Evolutionary conservation across 1,140 invertebrate genomes (phyloP).

Genomic region (Melipona quadrifasciata): DNA sequence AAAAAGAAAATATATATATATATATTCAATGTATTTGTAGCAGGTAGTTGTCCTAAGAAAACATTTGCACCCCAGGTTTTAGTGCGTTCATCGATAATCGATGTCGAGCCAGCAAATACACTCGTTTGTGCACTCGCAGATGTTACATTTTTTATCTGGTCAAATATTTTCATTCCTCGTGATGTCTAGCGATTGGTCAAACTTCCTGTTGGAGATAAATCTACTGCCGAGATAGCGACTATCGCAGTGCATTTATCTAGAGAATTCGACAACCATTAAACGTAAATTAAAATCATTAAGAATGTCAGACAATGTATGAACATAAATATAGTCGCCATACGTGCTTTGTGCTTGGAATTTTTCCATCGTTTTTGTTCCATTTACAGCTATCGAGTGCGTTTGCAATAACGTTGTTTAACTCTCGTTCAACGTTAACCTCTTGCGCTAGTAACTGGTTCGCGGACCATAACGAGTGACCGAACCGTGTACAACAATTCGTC

Average conservation of each 20-base stretch:
- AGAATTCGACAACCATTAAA: not conserved
- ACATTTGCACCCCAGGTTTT: not conserved
- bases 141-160: constrained; percentile 9
- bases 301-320: not conserved
- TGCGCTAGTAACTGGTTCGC: no score
- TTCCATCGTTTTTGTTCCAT: not conserved
- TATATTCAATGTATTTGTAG: not conserved
- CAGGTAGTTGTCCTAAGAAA: constrained; percentile 47
- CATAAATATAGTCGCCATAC: no score
- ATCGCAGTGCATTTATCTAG: not conserved
- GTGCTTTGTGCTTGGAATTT: not conserved
- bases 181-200: not conserved
- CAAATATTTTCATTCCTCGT: constrained; percentile 32
- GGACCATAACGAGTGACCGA: no score
- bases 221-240: not conserved
- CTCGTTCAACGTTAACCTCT: not conserved
- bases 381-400: not conserved
- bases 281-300: not conserved
- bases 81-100: constrained; percentile 20
- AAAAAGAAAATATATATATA: no score
- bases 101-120: not conserved
- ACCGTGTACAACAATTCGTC: no score
- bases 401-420: constrained; percentile 14
- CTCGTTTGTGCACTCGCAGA: not conserved
- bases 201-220: not conserved